Base-by-base conservation (phyloP, 2,113 vertebrate genomes). In the Erythrocercus mccallii region DNA sequence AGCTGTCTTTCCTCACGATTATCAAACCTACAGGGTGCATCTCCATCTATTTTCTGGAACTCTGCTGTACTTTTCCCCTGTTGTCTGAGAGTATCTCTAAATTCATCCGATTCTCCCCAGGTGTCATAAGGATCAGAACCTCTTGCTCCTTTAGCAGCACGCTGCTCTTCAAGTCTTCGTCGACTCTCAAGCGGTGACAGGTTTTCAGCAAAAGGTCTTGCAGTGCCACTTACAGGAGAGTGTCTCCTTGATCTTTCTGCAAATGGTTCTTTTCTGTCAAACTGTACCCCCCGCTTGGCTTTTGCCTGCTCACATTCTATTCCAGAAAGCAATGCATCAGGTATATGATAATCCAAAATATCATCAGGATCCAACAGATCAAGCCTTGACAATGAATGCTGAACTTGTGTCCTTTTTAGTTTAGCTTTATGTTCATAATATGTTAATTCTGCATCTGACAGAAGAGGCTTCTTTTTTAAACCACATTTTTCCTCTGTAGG, bases 401-500 rank as follows among this genome's bases (percentile, higher is more conserved):
- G 98, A 96, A 99, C 98, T 97, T 99, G 99, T 6, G 99, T 99
- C 97, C 98, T 98, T 97, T 98, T 99, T 40, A 99, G 97, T 83
- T 99, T 99, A 81, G 99, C 99, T 97, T 99, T 99, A 98, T 99
- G 99, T 92, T 99, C 98, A 30, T 99, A 98, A 81, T 99, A 99
- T 0, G 98, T 98, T 94, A 99, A 97, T 96, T 99, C 98, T 2
- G 99, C 99, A 42, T 98, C 98, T 1, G 98, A 98, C 4, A 98
- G 91, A 73, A 99, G 97, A n/a, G 98, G 98, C 94, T 98, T 99
- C 96, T 99, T 99, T 95, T 98, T 99, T 91, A 97, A 56, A 62
- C 97, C 89, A 85, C 98, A 98, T 86, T 98, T 98, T 82, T 98
- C 98, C 53, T 98, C 98, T 56, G 94, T 95, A 44, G 98, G 92